A percentile compares a stretch with the other conserved stretches of the same genome.
Evolutionary conservation across 2,888 invertebrate species (phyloP).

Genomic region (Melikaiella ostensackeni): DNA sequence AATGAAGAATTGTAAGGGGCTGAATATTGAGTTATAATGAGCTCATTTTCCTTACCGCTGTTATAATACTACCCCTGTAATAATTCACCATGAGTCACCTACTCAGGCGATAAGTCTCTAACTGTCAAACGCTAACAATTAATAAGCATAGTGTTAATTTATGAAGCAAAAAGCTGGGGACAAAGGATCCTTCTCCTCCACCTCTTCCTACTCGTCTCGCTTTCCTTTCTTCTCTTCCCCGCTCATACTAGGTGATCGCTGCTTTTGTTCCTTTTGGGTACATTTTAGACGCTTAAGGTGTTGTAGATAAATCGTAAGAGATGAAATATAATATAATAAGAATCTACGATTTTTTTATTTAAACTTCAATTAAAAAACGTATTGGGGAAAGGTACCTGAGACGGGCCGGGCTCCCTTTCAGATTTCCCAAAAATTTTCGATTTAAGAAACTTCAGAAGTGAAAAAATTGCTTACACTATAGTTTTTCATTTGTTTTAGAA

Average conservation of each 20-base stretch:
- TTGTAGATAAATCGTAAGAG: background rate
- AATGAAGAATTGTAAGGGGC: background rate
- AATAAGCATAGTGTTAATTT: slow-evolving; percentile 60
- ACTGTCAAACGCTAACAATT: slow-evolving; percentile 52
- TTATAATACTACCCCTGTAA: slow-evolving; percentile 20
- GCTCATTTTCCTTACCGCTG: slow-evolving; percentile 7
- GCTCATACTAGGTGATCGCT: slow-evolving; percentile 27
- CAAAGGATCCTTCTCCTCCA: slow-evolving; percentile 51
- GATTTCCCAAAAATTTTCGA: too few species aligned
- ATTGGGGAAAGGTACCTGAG: too few species aligned
- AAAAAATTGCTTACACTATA: too few species aligned
- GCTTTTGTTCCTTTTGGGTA: slow-evolving; percentile 1
- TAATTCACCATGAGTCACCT: slow-evolving; percentile 14
- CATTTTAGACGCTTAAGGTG: slow-evolving; percentile 4
- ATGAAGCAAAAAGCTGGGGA: slow-evolving; percentile 54
- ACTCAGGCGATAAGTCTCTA: slow-evolving; percentile 40
- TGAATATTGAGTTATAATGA: background rate
- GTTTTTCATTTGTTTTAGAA: too few species aligned
- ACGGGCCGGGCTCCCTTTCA: too few species aligned
- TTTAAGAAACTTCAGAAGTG: too few species aligned
- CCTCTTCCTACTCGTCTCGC: slow-evolving; percentile 37
- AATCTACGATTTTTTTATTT: too few species aligned
- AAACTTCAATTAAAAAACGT: too few species aligned
- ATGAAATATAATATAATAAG: too few species aligned
- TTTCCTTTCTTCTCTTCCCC: slow-evolving; percentile 47